Evolutionary conservation across 2,113 vertebrate species (phyloP).

Genomic region (Pseudorasbora parva): DNA sequence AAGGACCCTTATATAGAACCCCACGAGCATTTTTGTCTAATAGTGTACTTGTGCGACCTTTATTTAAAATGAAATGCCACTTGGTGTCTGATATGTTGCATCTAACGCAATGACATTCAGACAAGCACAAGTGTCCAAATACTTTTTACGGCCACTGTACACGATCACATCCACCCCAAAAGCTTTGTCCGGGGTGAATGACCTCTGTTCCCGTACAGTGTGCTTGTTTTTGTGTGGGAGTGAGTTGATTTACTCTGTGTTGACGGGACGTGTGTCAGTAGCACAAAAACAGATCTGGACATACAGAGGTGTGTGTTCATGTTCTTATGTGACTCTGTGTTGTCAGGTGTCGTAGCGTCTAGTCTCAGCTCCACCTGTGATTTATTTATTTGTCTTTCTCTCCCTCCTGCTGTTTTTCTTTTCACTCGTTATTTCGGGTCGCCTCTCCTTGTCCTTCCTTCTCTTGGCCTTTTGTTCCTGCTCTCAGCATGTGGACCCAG

Average conservation of each 20-base stretch:
- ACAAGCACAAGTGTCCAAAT: not conserved
- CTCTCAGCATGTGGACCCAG: conserved; percentile 32
- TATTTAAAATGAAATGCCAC: no score
- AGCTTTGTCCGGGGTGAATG: not conserved
- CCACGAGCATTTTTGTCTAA: no score
- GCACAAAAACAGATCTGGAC: not conserved
- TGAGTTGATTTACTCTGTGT: conserved; percentile 20
- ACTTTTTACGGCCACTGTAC: no score
- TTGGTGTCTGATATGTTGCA: no score
- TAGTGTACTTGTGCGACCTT: no score
- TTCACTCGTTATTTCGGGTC: conserved; percentile 30
- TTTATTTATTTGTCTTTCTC: conserved; percentile 42
- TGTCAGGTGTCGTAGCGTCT: conserved; percentile 22
- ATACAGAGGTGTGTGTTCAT: not conserved
- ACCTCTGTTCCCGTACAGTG: not conserved
- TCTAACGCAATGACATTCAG: no score
- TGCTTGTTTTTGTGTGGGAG: conserved; percentile 15
- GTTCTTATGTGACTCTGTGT: conserved; percentile 8
- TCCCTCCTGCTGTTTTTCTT: conserved; percentile 39
- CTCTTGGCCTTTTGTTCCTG: conserved; percentile 47
- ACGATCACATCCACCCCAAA: not conserved
- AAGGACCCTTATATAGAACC: no score
- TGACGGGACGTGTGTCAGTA: not conserved
- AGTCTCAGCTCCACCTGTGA: conserved; percentile 22
- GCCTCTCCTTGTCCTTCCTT: conserved; percentile 33